phyloP scores from a whole-genome alignment of 2,113 vertebrate species.

The Hucho hucho region DNA sequence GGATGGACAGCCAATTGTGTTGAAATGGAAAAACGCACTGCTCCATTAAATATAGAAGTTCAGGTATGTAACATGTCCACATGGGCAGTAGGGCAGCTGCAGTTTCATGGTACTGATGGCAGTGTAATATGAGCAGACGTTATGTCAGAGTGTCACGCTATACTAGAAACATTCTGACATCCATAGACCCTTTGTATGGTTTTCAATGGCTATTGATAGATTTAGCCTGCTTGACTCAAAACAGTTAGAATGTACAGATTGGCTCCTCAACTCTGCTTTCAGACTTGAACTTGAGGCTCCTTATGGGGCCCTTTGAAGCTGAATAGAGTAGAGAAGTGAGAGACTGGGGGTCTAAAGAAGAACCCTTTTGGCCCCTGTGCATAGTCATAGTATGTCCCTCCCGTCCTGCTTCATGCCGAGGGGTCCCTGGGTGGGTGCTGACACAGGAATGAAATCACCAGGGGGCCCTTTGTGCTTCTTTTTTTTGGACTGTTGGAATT shows the following conservation, averaged over 20 bases:
- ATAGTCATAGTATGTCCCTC: conserved; percentile 49
- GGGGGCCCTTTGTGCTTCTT: conserved; percentile 70
- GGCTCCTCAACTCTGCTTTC: conserved; percentile 24
- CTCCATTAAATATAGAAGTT: conserved; percentile 50
- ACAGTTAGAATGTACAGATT: conserved; percentile 23
- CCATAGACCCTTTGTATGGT: conserved; percentile 16
- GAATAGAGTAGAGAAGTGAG: not conserved
- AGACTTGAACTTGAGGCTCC: conserved; percentile 34
- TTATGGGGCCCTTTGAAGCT: conserved; percentile 1
- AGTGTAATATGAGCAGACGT: conserved; percentile 38
- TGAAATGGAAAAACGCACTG: not conserved
- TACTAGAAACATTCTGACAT: conserved; percentile 36
- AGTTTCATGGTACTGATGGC: conserved; percentile 41
- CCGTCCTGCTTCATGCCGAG: conserved; percentile 18
- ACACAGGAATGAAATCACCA: conserved; percentile 71
- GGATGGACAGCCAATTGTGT: not conserved
- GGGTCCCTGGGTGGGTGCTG: conserved; percentile 52
- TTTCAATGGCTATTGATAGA: conserved; percentile 26
- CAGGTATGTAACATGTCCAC: conserved; percentile 30
- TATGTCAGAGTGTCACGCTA: conserved; percentile 40
- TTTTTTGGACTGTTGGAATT: conserved; percentile 63
- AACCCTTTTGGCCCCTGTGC: too few relatives aligned
- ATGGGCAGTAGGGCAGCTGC: conserved; percentile 52
- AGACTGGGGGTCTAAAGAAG: not conserved
- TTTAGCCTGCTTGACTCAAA: conserved; percentile 2